Conservation (phyloP, 2,888 invertebrate species). For the Asteroscopus sphinx region DNA sequence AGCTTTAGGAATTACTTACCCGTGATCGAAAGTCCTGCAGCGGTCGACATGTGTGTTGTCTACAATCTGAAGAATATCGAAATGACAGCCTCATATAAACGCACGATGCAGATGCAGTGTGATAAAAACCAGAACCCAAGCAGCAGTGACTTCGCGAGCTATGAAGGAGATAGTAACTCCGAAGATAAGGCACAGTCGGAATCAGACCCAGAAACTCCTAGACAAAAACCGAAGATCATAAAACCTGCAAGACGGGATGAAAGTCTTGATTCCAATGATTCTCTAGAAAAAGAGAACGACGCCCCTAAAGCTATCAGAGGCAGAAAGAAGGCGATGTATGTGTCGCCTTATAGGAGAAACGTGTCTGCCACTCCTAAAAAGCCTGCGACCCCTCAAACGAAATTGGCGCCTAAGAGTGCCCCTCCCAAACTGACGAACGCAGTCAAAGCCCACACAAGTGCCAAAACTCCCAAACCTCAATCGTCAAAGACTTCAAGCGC, state of each 20-base stretch:
- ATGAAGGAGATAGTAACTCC: conserved; percentile 90
- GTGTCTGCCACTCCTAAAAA: conserved; percentile 74
- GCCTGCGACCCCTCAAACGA: conserved; percentile 59
- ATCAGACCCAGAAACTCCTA: conserved; percentile 78
- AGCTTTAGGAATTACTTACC: conserved; percentile 86
- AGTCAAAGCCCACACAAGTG: conserved; percentile 71
- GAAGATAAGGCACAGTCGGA: conserved; percentile 88
- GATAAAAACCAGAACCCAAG: conserved; percentile 73
- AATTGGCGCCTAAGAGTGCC: conserved; percentile 64
- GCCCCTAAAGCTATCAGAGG: conserved; percentile 91
- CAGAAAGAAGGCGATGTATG: conserved; percentile 92
- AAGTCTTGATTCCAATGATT: conserved; percentile 84
- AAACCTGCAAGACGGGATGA: conserved; percentile 86
- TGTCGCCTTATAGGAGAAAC: conserved; percentile 89
- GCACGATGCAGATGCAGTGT: conserved; percentile 63
- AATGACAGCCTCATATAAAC: conserved; percentile 79
- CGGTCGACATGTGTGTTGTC: conserved; percentile 83
- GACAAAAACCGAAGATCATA: conserved; percentile 90
- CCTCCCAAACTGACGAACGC: conserved; percentile 61
- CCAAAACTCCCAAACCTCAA: conserved; percentile 72
- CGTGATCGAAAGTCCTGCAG: conserved; percentile 83
- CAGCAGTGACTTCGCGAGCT: conserved; percentile 84
- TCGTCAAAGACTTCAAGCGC: conserved; percentile 69
- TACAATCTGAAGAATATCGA: conserved; percentile 86
- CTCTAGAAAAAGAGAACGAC: conserved; percentile 79